These are phyloP conservation scores for Chrysolina americana DNA, from an alignment of 2,888 invertebrate species.

Conservation along the genomic window DNA sequence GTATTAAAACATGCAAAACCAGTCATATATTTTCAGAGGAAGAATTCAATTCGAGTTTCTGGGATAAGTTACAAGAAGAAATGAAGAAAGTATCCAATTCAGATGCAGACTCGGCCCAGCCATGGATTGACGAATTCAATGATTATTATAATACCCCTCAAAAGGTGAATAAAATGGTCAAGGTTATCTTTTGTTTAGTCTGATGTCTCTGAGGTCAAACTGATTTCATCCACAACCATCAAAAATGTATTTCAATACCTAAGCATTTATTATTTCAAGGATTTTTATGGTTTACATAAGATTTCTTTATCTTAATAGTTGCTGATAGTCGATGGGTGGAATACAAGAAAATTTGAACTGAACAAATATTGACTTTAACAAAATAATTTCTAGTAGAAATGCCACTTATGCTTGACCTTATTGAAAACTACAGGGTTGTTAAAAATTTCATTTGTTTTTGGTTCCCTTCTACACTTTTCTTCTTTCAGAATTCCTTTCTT, in stretches of 20 bases:
- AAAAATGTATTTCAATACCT: neutral
- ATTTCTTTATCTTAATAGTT: constrained; percentile 3
- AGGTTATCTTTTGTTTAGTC: constrained; percentile 24
- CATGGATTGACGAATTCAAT: constrained; percentile 82
- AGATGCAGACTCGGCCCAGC: constrained; percentile 74
- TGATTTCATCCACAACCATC: neutral
- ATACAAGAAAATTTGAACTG: neutral
- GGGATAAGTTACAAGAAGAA: constrained; percentile 80
- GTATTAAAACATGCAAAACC: neutral
- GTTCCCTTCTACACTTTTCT: too few species aligned
- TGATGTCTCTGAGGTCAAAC: constrained; percentile 12
- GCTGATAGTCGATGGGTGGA: neutral
- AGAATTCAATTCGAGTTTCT: constrained; percentile 76
- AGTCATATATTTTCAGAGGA: constrained; percentile 51
- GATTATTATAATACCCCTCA: constrained; percentile 75
- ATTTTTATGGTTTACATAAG: neutral
- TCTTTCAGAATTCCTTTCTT: too few species aligned
- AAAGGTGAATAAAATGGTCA: constrained; percentile 66
- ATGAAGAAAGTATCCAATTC: constrained; percentile 84
- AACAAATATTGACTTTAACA: neutral
- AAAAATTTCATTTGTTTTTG: too few species aligned
- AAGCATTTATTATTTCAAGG: neutral
- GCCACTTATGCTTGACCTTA: neutral
- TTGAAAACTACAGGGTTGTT: too few species aligned
- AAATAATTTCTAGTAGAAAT: neutral